These are phyloP conservation scores for Myocastor coypus DNA, from an alignment of 2,113 vertebrate species.

Conservation along the genomic window DNA sequence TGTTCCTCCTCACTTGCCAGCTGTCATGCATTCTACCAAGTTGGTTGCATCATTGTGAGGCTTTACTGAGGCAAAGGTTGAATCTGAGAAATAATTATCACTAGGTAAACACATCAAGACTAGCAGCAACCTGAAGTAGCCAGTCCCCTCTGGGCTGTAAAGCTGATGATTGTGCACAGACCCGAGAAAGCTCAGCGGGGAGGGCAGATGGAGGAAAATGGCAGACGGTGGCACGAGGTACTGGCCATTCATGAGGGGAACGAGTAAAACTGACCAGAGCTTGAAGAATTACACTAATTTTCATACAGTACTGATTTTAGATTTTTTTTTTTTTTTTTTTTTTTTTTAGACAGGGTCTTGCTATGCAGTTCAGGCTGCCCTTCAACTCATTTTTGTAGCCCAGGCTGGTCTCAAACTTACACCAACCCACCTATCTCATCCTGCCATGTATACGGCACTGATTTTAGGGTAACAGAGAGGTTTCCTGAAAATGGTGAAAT, in stretches of 20 bases:
- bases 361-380: too few relatives aligned
- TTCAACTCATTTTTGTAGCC: too few relatives aligned
- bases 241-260: not conserved
- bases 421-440: too few relatives aligned
- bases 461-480: not conserved
- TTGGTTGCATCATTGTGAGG: not conserved
- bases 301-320: not conserved
- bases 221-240: not conserved
- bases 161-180: not conserved
- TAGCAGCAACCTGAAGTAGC: not conserved
- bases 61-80: slow-evolving; percentile 2
- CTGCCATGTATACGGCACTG: not conserved
- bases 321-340: not conserved
- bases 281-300: not conserved
- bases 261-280: not conserved
- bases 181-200: not conserved
- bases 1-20: not conserved
- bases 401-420: too few relatives aligned
- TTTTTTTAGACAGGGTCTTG: too few relatives aligned
- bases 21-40: not conserved
- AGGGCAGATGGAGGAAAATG: not conserved
- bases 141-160: not conserved
- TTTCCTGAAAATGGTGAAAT: not conserved
- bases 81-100: not conserved
- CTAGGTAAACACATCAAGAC: not conserved